Percentiles rank a stretch among this genome's conserved stretches.
phyloP scores from a whole-genome alignment of 2,797 vertebrate species.

The Scyliorhinus canicula region DNA sequence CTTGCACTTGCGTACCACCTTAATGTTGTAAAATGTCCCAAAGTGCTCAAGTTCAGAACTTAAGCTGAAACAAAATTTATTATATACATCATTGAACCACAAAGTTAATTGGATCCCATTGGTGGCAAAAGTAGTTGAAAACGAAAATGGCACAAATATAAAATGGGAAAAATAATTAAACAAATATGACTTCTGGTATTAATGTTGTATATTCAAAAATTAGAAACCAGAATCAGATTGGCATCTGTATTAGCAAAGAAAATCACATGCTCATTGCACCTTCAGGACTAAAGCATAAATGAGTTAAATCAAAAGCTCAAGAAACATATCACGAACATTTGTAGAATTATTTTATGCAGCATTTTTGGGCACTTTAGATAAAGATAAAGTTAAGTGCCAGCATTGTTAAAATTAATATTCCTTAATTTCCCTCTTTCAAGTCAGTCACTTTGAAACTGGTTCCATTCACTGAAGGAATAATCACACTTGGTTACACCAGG shows the following conservation, averaged over 20 bases:
- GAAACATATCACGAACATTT: background rate
- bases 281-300: background rate
- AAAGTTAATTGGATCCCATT: background rate
- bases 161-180: background rate
- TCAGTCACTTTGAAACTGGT: background rate
- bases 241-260: background rate
- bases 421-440: background rate
- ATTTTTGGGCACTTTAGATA: background rate
- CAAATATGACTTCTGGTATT: background rate
- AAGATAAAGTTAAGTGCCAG: background rate
- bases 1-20: background rate
- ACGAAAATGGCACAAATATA: background rate
- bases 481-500: background rate
- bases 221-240: background rate
- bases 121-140: background rate
- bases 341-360: background rate
- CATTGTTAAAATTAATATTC: background rate
- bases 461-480: background rate
- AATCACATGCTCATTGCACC: background rate
- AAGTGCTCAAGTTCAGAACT: background rate
- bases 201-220: background rate
- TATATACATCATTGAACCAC: background rate
- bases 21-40: background rate
- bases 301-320: background rate
- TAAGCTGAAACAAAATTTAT: background rate